Evolutionary conservation across 2,113 vertebrate genomes (phyloP).

Genomic region (Anguilla japonica): DNA sequence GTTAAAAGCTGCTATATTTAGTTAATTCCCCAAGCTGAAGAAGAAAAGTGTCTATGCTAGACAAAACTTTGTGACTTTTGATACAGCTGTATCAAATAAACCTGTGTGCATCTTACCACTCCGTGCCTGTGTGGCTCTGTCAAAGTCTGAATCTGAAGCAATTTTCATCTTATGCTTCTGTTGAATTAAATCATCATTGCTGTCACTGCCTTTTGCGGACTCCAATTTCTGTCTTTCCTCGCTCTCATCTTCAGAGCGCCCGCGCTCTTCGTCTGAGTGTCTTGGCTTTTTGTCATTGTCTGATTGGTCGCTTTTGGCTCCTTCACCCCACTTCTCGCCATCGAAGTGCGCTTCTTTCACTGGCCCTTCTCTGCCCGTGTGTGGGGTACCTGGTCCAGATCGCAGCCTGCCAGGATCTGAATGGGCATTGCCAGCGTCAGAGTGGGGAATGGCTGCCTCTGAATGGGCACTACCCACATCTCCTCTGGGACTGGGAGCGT

Average conservation of each 20-base stretch:
- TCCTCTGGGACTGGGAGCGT: no score
- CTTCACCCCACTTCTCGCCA: conserved; percentile 88
- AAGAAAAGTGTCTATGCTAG: no score
- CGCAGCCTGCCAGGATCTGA: conserved; percentile 60
- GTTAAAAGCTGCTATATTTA: no score
- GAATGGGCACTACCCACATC: no score
- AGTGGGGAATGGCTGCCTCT: no score
- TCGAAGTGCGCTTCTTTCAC: conserved; percentile 80
- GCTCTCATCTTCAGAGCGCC: conserved; percentile 77
- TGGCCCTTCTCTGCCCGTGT: conserved; percentile 76
- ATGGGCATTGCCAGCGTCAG: conserved; percentile 19
- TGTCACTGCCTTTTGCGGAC: conserved; percentile 89
- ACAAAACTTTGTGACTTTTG: no score
- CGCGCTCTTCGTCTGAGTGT: conserved; percentile 80
- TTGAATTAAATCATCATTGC: conserved; percentile 88
- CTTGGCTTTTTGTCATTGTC: conserved; percentile 83
- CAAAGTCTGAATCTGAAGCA: conserved; percentile 85
- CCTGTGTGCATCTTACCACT: no score
- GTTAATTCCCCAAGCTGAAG: no score
- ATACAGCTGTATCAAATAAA: no score
- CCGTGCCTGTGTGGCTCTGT: conserved; percentile 72
- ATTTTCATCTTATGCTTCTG: conserved; percentile 80
- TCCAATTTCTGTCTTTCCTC: conserved; percentile 78
- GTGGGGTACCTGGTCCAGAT: conserved; percentile 78
- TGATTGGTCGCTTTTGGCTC: conserved; percentile 87